Conservation (phyloP, 2,888 invertebrate genomes). For the Chelonus formosanus region DNA sequence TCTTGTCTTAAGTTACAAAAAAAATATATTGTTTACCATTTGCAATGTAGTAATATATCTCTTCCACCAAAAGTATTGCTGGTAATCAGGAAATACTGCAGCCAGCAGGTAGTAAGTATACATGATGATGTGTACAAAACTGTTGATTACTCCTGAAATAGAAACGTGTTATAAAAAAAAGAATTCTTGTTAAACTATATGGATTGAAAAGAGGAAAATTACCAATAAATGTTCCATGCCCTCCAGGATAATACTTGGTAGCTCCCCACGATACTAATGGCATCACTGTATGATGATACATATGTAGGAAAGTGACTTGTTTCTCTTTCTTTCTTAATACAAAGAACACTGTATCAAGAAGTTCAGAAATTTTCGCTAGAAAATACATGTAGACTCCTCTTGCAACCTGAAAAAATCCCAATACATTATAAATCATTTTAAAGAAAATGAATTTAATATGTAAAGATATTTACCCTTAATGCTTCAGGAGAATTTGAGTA, state of each 20-base stretch:
- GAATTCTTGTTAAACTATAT: neutral
- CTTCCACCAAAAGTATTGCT: conserved; percentile 94
- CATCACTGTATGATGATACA: conserved; percentile 96
- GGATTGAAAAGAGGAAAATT: conserved; percentile 28
- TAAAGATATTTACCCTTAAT: conserved; percentile 72
- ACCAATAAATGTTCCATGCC: conserved; percentile 88
- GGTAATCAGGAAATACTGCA: conserved; percentile 86
- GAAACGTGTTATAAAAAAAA: neutral
- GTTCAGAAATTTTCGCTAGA: conserved; percentile 87
- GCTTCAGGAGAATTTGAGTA: conserved; percentile 79
- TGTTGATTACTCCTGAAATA: conserved; percentile 79
- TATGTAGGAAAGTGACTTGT: conserved; percentile 89
- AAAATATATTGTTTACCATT: conserved; percentile 71
- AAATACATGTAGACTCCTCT: conserved; percentile 86
- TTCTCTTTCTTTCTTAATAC: conserved; percentile 89
- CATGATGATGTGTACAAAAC: conserved; percentile 95
- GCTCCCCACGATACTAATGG: conserved; percentile 93
- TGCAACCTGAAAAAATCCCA: conserved; percentile 66
- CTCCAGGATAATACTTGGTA: conserved; percentile 85
- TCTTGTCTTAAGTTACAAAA: neutral
- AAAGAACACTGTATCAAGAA: conserved; percentile 93
- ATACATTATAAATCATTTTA: neutral
- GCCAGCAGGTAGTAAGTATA: conserved; percentile 91
- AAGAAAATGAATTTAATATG: neutral
- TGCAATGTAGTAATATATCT: conserved; percentile 89